phyloP scores from a whole-genome alignment of 92 coral and sea anemone genomes.

The Blastomussa wellsi region DNA sequence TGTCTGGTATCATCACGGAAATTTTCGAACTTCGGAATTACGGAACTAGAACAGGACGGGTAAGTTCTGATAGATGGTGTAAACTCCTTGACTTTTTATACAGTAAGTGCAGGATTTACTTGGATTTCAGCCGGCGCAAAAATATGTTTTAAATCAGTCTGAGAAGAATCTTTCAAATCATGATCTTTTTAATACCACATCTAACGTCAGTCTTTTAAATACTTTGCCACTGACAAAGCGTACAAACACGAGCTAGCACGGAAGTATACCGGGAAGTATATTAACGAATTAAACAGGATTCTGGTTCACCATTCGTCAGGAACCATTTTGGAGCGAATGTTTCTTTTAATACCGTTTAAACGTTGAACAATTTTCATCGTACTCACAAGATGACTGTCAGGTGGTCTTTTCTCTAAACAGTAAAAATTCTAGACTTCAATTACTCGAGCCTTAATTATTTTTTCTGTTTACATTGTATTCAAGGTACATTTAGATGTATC shows the following conservation, averaged over 20 bases:
- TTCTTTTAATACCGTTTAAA: too few relatives aligned
- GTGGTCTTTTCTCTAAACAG: neutral
- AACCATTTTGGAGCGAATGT: neutral
- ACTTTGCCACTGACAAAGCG: neutral
- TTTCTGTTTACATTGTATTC: conserved; percentile 8
- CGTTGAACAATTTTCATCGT: neutral
- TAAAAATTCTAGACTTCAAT: neutral
- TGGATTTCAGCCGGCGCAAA: neutral
- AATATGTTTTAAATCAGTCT: neutral
- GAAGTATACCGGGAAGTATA: neutral
- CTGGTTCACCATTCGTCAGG: neutral
- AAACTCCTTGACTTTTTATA: neutral
- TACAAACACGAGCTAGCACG: neutral
- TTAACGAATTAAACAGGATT: neutral
- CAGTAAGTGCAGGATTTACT: neutral
- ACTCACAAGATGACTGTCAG: neutral
- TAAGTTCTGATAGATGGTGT: neutral
- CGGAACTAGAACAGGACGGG: conserved; percentile 6
- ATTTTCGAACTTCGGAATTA: neutral
- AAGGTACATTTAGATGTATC: neutral
- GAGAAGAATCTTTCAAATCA: neutral
- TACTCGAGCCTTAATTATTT: neutral
- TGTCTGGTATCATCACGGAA: conserved; percentile 40
- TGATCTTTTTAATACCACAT: neutral
- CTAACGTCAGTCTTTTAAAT: neutral